Evolutionary conservation across 2,888 invertebrate genomes (phyloP), one percentile per base, ranked within the genome.

Genomic region (Lamellibrachia satsuma): DNA sequence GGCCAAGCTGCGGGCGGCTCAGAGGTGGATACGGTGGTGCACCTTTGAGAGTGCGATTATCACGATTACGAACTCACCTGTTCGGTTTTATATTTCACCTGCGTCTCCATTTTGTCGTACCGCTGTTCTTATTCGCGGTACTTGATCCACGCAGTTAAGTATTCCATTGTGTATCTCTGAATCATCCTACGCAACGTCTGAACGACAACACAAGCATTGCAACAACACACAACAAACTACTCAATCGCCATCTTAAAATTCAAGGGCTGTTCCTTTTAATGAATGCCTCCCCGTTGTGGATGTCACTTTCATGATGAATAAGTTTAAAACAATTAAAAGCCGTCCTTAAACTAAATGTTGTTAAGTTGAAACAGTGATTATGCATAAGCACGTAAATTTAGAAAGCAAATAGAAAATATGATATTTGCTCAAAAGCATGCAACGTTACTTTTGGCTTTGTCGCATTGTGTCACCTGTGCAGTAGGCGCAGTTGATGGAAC

Each of bases 231-330:
- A 75, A 75, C 75, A 75, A 75, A 75, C 75, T 75, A 75, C 75
- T 75, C 75, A 75, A 75, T 75, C 75, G 75, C 75, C 75, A 75
- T 75, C 75, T 75, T 75, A 75, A 75, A 75, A 75, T 75, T 75
- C 75, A 75, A 75, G 22, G 75, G 75, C 75, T 75, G 2, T 75
- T 75, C 75, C 75, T 15, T 75, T 75, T 22, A 75, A 75, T 75
- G 75, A 57, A 57, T 8, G 57, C 57, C 57, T 57, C 57, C 57
- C 57, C 15, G 57, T 57, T 57, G 57, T 57, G 7, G 75, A 22
- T 75, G 75, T 75, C n/a, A 6, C 22, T 4, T 2, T 75, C 75
- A 22, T 15, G 75, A 75, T 15, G 75, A 75, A 75, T 75, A 75
- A 75, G 75, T 75, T 75, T 22, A 22, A 75, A 75, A 75, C 15